phyloP scores from a whole-genome alignment of 2,113 vertebrate species.

The Entelurus aequoreus region DNA sequence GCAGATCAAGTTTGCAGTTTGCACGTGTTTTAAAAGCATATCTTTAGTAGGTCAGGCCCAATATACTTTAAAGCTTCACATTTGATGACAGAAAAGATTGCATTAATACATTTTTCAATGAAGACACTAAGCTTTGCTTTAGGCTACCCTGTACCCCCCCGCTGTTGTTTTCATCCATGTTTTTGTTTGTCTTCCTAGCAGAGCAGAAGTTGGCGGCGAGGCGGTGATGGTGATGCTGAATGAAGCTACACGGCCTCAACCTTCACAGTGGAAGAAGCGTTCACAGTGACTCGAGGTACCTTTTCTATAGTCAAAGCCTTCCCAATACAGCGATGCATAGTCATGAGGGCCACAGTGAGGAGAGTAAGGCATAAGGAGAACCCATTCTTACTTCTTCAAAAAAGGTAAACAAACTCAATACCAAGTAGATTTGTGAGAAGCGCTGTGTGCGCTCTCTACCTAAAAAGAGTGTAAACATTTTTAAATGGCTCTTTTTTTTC shows the following conservation, averaged over 20 bases:
- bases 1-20: too few relatives aligned
- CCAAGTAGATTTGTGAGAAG: conserved; percentile 15
- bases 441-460: too few relatives aligned
- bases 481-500: neutral
- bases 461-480: neutral
- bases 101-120: neutral
- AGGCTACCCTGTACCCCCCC: too few relatives aligned
- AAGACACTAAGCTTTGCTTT: neutral
- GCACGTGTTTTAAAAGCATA: too few relatives aligned
- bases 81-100: neutral
- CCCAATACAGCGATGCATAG: conserved; percentile 60
- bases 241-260: neutral
- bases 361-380: conserved; percentile 28
- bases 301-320: conserved; percentile 28
- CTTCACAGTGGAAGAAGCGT: conserved; percentile 4
- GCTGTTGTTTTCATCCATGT: neutral
- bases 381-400: conserved; percentile 9
- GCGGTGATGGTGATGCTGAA: neutral
- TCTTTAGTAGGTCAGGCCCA: too few relatives aligned
- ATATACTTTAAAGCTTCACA: neutral
- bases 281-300: conserved; percentile 55
- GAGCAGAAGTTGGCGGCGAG: too few relatives aligned
- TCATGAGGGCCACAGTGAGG: conserved; percentile 27
- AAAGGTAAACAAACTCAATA: conserved; percentile 9
- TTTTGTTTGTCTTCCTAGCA: neutral